phyloP scores from a whole-genome alignment of 2,888 invertebrate genomes.

The Ischnus inquisitorius region DNA sequence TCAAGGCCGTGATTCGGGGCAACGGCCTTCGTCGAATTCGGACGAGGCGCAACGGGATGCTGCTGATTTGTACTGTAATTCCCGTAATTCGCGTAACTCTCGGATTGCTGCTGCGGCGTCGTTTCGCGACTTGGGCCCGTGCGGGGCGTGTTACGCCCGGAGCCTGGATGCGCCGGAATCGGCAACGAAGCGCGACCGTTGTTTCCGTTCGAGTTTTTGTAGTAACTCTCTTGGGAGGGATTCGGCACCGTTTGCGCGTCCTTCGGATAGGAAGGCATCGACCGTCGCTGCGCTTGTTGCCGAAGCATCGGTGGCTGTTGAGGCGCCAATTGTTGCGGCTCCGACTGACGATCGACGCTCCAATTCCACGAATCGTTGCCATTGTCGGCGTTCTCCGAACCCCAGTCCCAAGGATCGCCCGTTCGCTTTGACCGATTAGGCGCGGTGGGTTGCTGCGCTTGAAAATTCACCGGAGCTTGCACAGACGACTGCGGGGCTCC shows the following conservation, averaged over 20 bases:
- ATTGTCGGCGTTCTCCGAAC: constrained; percentile 77
- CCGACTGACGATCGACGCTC: constrained; percentile 82
- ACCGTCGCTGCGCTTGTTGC: constrained; percentile 68
- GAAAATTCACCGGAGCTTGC: constrained; percentile 70
- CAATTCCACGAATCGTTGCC: constrained; percentile 84
- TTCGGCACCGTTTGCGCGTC: constrained; percentile 76
- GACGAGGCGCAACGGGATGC: constrained; percentile 64
- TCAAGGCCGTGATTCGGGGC: constrained; percentile 33
- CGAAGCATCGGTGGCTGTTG: constrained; percentile 66
- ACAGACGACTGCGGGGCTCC: constrained; percentile 71
- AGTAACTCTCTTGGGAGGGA: constrained; percentile 79
- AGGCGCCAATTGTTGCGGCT: constrained; percentile 71
- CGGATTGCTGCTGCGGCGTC: constrained; percentile 76
- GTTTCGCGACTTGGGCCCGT: constrained; percentile 72
- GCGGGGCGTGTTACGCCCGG: constrained; percentile 71
- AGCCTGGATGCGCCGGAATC: constrained; percentile 72
- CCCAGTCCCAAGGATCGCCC: constrained; percentile 81
- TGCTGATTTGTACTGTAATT: constrained; percentile 76
- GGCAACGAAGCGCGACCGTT: constrained; percentile 71
- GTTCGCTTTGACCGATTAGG: constrained; percentile 73
- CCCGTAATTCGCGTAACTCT: constrained; percentile 76
- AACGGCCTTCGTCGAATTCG: constrained; percentile 50
- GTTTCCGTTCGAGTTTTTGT: constrained; percentile 82
- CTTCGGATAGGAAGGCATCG: constrained; percentile 74
- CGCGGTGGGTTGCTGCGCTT: constrained; percentile 70